A percentile compares a stretch with the other conserved stretches of the same genome.
These are phyloP conservation scores for Heteronetta atricapilla DNA, from an alignment of 2,113 vertebrate species.

Conservation along the genomic window DNA sequence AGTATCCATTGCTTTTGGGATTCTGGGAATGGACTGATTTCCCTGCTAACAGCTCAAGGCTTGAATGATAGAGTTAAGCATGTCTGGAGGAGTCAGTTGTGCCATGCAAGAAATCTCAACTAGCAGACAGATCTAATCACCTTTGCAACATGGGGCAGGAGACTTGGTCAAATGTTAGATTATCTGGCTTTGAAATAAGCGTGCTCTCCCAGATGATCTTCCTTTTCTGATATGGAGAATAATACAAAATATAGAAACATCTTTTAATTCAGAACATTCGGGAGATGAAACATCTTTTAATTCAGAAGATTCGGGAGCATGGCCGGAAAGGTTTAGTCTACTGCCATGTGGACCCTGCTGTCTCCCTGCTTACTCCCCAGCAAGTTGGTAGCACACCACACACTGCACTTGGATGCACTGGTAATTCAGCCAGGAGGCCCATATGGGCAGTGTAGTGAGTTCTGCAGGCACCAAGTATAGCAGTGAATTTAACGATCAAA, in stretches of 20 bases:
- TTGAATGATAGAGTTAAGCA: neutral
- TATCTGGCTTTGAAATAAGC: neutral
- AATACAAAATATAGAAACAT: neutral
- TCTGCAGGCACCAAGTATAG: neutral
- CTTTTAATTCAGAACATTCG: neutral
- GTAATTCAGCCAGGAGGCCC: neutral
- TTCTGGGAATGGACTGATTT: neutral
- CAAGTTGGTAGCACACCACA: neutral
- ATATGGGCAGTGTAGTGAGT: neutral
- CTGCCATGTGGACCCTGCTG: neutral
- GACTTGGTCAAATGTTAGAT: neutral
- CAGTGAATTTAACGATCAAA: neutral
- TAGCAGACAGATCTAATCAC: neutral
- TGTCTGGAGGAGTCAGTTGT: neutral
- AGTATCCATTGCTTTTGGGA: neutral
- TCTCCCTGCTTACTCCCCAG: rapidly evolving
- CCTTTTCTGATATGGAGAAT: neutral
- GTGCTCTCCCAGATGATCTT: neutral
- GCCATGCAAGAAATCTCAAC: neutral
- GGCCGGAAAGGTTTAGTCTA: neutral
- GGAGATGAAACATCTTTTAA: neutral
- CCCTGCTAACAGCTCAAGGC: neutral
- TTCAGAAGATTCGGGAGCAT: neutral
- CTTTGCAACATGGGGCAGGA: neutral
- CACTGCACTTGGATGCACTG: neutral